Conservation (phyloP, 1,140 invertebrate genomes). For the Nephotettix cincticeps region DNA sequence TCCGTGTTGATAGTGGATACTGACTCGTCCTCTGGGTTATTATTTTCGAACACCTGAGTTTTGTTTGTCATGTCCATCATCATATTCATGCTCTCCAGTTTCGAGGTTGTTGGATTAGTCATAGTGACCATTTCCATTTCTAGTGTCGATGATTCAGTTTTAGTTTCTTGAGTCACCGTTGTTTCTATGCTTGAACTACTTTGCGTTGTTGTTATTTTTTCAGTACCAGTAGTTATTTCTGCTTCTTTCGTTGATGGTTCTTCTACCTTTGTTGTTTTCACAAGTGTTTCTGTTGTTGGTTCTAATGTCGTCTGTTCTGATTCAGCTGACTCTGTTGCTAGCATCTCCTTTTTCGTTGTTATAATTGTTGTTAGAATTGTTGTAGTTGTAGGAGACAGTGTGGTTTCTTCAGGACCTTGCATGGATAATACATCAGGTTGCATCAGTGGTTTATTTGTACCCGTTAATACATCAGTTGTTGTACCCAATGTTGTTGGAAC, state of each 20-base stretch:
- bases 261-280: neutral
- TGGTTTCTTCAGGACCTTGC: neutral
- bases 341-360: slow-evolving; percentile 7
- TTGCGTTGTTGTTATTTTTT: neutral
- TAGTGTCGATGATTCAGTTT: neutral
- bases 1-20: neutral
- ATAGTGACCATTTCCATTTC: neutral
- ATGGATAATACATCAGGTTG: slow-evolving; percentile 1
- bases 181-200: neutral
- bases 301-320: neutral
- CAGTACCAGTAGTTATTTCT: neutral
- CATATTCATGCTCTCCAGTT: neutral
- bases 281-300: neutral
- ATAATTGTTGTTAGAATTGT: neutral
- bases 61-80: neutral
- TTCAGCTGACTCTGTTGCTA: neutral
- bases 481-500: slow-evolving; percentile 2
- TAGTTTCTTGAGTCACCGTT: neutral
- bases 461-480: neutral
- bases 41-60: neutral
- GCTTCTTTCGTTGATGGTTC: neutral
- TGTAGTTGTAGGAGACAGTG: neutral
- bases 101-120: neutral
- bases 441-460: neutral
- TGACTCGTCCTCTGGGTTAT: neutral